phyloP scores from a whole-genome alignment of 2,797 vertebrate genomes.

The Rhabdomys pumilio region DNA sequence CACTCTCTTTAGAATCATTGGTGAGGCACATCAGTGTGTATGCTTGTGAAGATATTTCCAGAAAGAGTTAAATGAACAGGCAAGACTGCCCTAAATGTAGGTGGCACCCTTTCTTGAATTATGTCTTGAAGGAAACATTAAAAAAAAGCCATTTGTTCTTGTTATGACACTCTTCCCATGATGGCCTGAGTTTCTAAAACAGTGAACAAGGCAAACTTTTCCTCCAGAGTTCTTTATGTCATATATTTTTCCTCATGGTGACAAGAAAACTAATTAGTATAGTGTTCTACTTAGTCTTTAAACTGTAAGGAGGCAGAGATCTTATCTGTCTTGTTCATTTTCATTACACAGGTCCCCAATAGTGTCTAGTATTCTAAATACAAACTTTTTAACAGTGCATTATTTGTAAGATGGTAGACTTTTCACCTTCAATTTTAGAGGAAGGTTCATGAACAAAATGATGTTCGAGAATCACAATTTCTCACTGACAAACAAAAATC shows the following conservation, averaged over 20 bases:
- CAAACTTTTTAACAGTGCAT: conserved; percentile 27
- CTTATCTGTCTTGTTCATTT: not conserved
- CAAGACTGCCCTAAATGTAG: not conserved
- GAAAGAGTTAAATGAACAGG: not conserved
- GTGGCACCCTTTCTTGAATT: not conserved
- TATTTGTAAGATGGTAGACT: not conserved
- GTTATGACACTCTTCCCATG: not conserved
- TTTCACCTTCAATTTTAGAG: not conserved
- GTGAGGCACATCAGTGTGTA: not conserved
- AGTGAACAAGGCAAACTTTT: not conserved
- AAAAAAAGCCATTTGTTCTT: not conserved
- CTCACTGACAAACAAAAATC: conserved; percentile 28
- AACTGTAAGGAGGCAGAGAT: conserved; percentile 15
- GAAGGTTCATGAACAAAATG: not conserved
- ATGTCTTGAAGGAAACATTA: not conserved
- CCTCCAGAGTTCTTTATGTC: not conserved
- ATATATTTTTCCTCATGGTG: not conserved
- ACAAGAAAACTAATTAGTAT: not conserved
- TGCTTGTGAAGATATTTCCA: not conserved
- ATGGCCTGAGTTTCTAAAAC: not conserved
- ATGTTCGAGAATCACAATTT: not conserved
- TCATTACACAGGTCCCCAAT: not conserved
- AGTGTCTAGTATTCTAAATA: conserved; percentile 25
- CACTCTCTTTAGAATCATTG: not conserved
- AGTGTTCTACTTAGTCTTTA: conserved; percentile 40